A percentile compares a stretch with the other conserved stretches of the same genome.
Conservation (phyloP, 2,888 invertebrate genomes). For the Ophioninae sp. region DNA sequence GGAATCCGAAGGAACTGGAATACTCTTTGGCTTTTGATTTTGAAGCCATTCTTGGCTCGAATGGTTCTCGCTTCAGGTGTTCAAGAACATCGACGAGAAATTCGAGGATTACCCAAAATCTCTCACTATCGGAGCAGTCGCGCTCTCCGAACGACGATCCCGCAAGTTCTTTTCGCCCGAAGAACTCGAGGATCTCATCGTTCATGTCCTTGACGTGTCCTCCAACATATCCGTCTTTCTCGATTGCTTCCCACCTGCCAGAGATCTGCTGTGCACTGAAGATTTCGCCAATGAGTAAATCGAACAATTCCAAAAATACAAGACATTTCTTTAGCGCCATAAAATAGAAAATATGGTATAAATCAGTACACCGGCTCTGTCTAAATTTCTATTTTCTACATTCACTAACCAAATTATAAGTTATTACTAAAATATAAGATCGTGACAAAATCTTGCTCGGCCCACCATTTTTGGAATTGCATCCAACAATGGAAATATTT, state of each 20-base stretch:
- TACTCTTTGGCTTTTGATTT: too few relatives aligned
- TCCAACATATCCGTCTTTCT: conserved; percentile 87
- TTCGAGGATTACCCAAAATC: conserved; percentile 73
- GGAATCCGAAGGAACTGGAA: too few relatives aligned
- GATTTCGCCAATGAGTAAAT: conserved; percentile 82
- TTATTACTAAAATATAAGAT: too few relatives aligned
- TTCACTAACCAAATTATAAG: too few relatives aligned
- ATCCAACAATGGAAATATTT: background rate
- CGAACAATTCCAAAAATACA: conserved; percentile 40
- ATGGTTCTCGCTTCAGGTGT: conserved; percentile 73
- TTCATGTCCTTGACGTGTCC: conserved; percentile 87
- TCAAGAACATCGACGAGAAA: conserved; percentile 74
- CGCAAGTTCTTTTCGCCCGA: conserved; percentile 79
- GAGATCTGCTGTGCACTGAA: conserved; percentile 83
- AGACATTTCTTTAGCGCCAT: background rate
- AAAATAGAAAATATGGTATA: background rate
- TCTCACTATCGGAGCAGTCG: conserved; percentile 69
- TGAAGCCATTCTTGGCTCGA: too few relatives aligned
- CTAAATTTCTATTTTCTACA: too few relatives aligned
- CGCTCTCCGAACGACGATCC: conserved; percentile 68
- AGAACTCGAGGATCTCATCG: conserved; percentile 85
- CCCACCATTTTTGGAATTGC: background rate
- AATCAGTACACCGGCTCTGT: too few relatives aligned
- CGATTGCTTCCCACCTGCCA: conserved; percentile 85
- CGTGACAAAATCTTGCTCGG: background rate